A percentile compares a stretch with the other conserved stretches of the same genome.
These are phyloP conservation scores for Montipora capricornis DNA, from an alignment of 64 coral and sea anemone genomes.

Conservation along the genomic window DNA sequence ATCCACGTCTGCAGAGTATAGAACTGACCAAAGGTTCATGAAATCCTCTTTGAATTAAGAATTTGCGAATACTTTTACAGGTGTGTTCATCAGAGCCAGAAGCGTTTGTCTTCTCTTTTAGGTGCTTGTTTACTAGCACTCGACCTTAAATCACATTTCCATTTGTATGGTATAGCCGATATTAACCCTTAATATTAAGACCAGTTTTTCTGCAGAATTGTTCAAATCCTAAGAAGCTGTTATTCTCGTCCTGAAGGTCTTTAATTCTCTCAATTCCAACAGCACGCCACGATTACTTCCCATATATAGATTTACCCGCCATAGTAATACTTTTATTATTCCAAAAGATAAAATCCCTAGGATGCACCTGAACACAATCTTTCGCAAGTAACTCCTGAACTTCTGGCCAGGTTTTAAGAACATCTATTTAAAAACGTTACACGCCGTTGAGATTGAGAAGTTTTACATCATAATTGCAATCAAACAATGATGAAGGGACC, in stretches of 20 bases:
- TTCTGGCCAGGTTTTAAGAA: not conserved
- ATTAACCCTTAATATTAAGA: no score
- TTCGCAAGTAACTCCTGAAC: not conserved
- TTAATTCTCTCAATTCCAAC: conserved; percentile 25
- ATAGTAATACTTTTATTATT: conserved; percentile 32
- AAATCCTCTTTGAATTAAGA: no score
- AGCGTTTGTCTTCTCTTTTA: no score
- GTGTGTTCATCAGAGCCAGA: no score
- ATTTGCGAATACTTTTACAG: no score
- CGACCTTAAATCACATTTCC: no score
- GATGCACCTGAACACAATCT: conserved; percentile 1
- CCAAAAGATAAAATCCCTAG: conserved; percentile 23
- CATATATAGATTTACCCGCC: conserved; percentile 2
- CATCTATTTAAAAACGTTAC: not conserved
- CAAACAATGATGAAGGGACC: conserved; percentile 1
- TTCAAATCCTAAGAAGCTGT: not conserved
- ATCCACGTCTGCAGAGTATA: no score
- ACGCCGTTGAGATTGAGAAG: not conserved
- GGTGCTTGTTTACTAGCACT: no score
- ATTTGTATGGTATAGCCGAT: no score
- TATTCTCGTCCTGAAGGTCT: conserved; percentile 4
- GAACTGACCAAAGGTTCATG: no score
- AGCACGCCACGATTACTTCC: not conserved
- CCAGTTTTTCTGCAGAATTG: conserved; percentile 12
- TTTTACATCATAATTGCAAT: conserved; percentile 22